Conservation (phyloP, 2,797 vertebrate species). For the Botia kubotai region DNA sequence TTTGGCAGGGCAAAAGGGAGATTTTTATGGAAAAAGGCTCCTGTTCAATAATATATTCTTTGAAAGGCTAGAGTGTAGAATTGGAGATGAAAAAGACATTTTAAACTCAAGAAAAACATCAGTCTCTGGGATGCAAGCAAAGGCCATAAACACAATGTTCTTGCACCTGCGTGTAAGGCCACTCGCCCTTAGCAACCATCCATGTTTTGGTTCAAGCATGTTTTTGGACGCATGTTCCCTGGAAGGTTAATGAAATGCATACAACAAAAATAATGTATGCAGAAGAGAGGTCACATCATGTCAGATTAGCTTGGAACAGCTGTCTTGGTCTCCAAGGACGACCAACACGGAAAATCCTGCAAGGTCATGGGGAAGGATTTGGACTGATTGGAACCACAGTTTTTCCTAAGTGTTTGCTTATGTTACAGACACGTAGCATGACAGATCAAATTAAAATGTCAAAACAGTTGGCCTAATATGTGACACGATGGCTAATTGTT, state of each 20-base stretch:
- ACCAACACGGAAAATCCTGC: slow-evolving; percentile 48
- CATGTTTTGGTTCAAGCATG: slow-evolving; percentile 60
- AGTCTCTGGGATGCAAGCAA: slow-evolving; percentile 27
- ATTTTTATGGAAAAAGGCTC: neutral
- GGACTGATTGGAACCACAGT: slow-evolving; percentile 47
- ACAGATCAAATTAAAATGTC: slow-evolving; percentile 45
- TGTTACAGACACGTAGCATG: slow-evolving; percentile 49
- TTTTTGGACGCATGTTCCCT: slow-evolving; percentile 61
- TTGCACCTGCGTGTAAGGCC: slow-evolving; percentile 44
- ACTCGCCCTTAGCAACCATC: slow-evolving; percentile 44
- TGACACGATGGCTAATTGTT: slow-evolving; percentile 13
- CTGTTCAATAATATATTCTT: slow-evolving; percentile 41
- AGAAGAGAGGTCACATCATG: slow-evolving; percentile 58
- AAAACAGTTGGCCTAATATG: slow-evolving; percentile 45
- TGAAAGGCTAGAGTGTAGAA: slow-evolving; percentile 39
- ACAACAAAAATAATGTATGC: slow-evolving; percentile 69
- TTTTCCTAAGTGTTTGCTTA: slow-evolving; percentile 53
- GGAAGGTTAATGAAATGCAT: slow-evolving; percentile 68
- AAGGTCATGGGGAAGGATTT: slow-evolving; percentile 36
- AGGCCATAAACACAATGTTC: slow-evolving; percentile 41
- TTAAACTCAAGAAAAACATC: slow-evolving; percentile 49
- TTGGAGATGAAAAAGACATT: slow-evolving; percentile 36
- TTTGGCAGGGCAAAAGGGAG: slow-evolving; percentile 32
- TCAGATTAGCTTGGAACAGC: slow-evolving; percentile 66
- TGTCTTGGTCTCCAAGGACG: slow-evolving; percentile 58